These are phyloP conservation scores for Entomobrya multifasciata DNA, from an alignment of 2,888 invertebrate genomes.

Conservation along the genomic window DNA sequence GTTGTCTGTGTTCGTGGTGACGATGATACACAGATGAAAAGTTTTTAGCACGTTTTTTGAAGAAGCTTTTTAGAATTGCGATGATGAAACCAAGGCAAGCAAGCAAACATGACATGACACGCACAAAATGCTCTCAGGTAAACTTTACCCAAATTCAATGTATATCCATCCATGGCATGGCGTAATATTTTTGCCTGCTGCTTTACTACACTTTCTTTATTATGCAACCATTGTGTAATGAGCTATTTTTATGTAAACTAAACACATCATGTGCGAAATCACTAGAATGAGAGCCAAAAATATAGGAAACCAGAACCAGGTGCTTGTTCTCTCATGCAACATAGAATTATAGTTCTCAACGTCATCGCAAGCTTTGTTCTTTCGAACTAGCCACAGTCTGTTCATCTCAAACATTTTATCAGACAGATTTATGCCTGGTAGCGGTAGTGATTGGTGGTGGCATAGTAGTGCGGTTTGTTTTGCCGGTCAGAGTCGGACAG, in stretches of 20 bases:
- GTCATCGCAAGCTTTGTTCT: not conserved
- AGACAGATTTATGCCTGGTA: slow-evolving; percentile 48
- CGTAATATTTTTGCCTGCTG: no score
- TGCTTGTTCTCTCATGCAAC: slow-evolving; percentile 37
- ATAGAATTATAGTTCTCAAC: no score
- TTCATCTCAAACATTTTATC: slow-evolving; percentile 7
- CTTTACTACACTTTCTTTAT: no score
- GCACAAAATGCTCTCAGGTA: no score
- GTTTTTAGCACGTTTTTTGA: no score
- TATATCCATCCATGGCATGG: no score
- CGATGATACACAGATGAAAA: no score
- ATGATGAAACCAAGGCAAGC: no score
- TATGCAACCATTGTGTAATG: not conserved
- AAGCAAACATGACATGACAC: no score
- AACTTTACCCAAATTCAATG: no score
- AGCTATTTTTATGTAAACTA: not conserved
- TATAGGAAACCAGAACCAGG: slow-evolving; percentile 21
- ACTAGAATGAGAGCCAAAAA: not conserved
- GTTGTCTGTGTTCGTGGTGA: no score
- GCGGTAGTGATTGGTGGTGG: slow-evolving; percentile 6
- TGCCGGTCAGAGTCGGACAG: not conserved
- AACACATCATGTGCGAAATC: not conserved
- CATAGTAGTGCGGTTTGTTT: not conserved
- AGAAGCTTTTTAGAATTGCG: no score
- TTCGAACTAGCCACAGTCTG: not conserved